Evolutionary conservation across 1,140 invertebrate genomes (phyloP).

Genomic region (Ylistrum balloti): DNA sequence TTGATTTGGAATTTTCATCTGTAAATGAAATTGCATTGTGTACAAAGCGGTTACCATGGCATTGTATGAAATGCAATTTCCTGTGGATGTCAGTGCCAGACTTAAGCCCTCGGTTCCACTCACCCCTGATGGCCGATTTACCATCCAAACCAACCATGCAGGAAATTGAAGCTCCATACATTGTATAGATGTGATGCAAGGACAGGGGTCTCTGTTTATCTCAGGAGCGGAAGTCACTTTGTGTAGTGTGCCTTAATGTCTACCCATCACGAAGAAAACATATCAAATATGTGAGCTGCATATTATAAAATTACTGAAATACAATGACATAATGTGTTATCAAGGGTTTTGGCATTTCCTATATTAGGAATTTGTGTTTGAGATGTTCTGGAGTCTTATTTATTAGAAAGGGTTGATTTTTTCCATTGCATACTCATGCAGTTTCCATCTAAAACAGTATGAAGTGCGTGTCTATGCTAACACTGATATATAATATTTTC

Average conservation of each 20-base stretch:
- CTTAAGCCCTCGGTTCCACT: not conserved
- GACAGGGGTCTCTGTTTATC: not conserved
- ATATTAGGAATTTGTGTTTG: too few relatives aligned
- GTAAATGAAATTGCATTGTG: conserved; percentile 34
- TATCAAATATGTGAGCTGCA: not conserved
- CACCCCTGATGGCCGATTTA: conserved; percentile 6
- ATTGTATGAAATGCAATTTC: conserved; percentile 15
- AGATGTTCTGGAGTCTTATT: too few relatives aligned
- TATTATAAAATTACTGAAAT: not conserved
- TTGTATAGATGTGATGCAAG: not conserved
- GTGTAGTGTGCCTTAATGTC: not conserved
- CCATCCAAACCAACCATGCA: not conserved
- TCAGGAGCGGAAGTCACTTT: not conserved
- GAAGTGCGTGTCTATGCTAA: too few relatives aligned
- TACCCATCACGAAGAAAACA: not conserved
- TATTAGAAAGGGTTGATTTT: too few relatives aligned
- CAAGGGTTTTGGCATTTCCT: too few relatives aligned
- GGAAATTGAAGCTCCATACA: not conserved
- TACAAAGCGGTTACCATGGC: conserved; percentile 3
- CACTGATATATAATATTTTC: too few relatives aligned
- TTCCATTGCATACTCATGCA: too few relatives aligned
- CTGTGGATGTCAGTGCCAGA: not conserved
- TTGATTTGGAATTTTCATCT: conserved; percentile 7
- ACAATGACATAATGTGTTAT: not conserved
- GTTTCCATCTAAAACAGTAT: too few relatives aligned